Conservation (phyloP, 2,113 vertebrate species). For the Plectropomus leopardus region DNA sequence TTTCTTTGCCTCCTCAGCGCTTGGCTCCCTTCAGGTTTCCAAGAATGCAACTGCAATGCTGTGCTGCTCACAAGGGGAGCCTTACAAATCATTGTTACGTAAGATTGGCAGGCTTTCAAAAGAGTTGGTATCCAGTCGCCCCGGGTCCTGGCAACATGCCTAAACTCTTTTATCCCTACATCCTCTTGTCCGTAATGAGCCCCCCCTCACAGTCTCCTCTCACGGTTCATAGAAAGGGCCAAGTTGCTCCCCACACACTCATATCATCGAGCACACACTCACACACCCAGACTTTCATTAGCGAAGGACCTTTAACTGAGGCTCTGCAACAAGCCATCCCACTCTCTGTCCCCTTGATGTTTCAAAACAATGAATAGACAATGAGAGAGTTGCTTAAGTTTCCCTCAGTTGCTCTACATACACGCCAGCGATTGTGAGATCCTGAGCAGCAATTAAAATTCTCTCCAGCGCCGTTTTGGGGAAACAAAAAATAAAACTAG, state of each 20-base stretch:
- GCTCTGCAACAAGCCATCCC: conserved; percentile 59
- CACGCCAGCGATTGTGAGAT: conserved; percentile 12
- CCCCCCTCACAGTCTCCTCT: conserved; percentile 45
- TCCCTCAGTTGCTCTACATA: neutral
- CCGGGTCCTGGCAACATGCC: conserved; percentile 65
- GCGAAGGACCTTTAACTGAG: conserved; percentile 61
- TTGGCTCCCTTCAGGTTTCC: conserved; percentile 31
- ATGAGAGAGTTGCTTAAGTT: conserved; percentile 39
- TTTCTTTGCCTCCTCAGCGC: conserved; percentile 56
- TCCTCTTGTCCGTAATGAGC: conserved; percentile 57
- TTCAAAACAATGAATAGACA: conserved; percentile 60
- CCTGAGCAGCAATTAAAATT: conserved; percentile 53
- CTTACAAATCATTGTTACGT: conserved; percentile 64
- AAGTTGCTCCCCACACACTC: conserved; percentile 42
- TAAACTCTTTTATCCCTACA: conserved; percentile 59
- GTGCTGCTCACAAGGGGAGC: conserved; percentile 59
- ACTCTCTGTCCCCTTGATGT: conserved; percentile 49
- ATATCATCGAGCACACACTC: conserved; percentile 31
- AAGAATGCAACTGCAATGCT: conserved; percentile 50
- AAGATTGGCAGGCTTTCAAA: conserved; percentile 65
- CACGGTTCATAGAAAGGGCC: conserved; percentile 45
- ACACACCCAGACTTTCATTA: conserved; percentile 64
- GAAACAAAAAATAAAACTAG: conserved; percentile 38
- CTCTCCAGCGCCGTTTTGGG: neutral
- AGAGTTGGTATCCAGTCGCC: conserved; percentile 54